These are phyloP conservation scores for Pangasius krempfi DNA, from an alignment of 2,797 vertebrate genomes.

Conservation along the genomic window DNA sequence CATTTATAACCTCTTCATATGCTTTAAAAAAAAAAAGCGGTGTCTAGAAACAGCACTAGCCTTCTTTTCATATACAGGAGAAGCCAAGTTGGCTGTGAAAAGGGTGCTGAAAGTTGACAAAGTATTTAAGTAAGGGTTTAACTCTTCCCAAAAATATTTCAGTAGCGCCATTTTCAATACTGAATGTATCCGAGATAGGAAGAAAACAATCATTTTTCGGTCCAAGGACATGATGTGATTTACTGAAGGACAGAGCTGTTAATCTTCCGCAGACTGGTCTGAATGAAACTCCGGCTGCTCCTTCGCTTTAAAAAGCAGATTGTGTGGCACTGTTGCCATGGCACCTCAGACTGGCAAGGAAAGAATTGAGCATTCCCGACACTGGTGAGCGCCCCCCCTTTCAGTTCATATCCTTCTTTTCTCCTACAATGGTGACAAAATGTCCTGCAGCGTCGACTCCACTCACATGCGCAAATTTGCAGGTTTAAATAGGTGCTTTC, in stretches of 20 bases:
- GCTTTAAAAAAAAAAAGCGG: conserved; percentile 69
- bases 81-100: background rate
- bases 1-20: conserved; percentile 50
- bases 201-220: background rate
- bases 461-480: background rate
- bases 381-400: conserved; percentile 7
- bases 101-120: background rate
- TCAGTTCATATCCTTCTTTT: conserved; percentile 15
- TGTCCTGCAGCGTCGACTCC: background rate
- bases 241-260: conserved; percentile 6
- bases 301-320: conserved; percentile 17
- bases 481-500: conserved; percentile 28
- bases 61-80: background rate
- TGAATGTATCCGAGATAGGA: background rate
- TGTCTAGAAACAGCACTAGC: background rate
- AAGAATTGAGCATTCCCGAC: background rate
- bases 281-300: conserved; percentile 4
- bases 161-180: background rate
- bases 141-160: background rate
- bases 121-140: background rate
- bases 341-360: conserved; percentile 34
- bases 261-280: background rate
- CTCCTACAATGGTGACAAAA: background rate
- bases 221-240: background rate
- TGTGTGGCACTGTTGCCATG: conserved; percentile 37